Percentiles rank a stretch among this genome's conserved stretches.
Evolutionary conservation across 64 coral and sea anemone genomes (phyloP).

Genomic region (Montipora foliosa): DNA sequence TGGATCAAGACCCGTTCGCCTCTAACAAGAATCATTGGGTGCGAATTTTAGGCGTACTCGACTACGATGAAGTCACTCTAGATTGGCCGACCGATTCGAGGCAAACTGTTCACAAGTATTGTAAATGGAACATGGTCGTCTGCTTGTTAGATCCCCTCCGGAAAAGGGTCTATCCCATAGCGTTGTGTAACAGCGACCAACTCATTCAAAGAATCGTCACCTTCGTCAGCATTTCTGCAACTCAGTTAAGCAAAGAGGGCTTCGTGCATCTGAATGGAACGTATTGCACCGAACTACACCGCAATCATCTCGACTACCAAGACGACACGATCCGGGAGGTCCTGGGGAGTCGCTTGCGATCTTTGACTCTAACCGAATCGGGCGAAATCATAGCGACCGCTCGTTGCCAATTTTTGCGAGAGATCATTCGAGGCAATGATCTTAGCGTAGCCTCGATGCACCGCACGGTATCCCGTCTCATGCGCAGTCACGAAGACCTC

Average conservation of each 20-base stretch:
- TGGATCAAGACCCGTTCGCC: background rate
- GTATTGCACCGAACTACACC: too few relatives aligned
- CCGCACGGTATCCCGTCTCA: background rate
- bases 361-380: background rate
- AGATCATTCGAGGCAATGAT: background rate
- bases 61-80: background rate
- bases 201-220: background rate
- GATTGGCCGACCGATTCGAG: background rate
- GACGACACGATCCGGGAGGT: background rate
- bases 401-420: background rate
- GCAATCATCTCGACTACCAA: background rate
- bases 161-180: background rate
- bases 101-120: background rate
- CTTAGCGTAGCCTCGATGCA: background rate
- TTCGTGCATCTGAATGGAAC: background rate
- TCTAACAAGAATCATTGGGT: background rate
- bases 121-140: background rate
- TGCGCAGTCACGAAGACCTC: background rate
- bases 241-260: background rate
- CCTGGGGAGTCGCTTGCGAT: background rate
- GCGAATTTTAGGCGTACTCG: background rate
- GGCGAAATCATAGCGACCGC: background rate
- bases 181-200: background rate
- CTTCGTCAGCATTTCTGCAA: background rate
- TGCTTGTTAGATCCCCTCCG: background rate